phyloP scores from a whole-genome alignment of 2,888 invertebrate genomes.

The Drosophila algonquin region DNA sequence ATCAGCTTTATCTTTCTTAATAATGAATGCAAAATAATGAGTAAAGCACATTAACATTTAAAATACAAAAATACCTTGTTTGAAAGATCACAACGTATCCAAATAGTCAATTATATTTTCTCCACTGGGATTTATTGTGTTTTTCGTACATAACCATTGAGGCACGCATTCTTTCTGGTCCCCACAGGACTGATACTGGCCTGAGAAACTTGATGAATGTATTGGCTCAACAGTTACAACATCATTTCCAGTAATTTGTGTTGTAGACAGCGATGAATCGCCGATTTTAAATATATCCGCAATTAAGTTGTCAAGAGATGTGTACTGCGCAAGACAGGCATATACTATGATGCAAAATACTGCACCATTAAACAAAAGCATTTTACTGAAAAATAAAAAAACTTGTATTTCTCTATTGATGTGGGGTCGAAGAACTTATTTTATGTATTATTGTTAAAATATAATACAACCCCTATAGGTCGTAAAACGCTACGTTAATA shows the following conservation, averaged over 20 bases:
- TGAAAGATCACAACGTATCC: constrained; percentile 77
- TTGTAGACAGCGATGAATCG: constrained; percentile 15
- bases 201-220: constrained; percentile 28
- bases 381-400: constrained; percentile 10
- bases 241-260: constrained; percentile 9
- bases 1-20: constrained; percentile 37
- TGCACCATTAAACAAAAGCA: constrained; percentile 30
- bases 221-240: constrained; percentile 26
- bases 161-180: constrained; percentile 89
- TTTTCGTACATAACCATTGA: constrained; percentile 90
- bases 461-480: too few relatives aligned
- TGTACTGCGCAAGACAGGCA: constrained; percentile 42
- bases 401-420: too few relatives aligned
- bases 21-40: not conserved
- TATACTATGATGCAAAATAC: constrained; percentile 45
- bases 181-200: constrained; percentile 74
- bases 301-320: constrained; percentile 68
- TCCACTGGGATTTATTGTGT: constrained; percentile 89
- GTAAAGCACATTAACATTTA: not conserved
- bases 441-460: too few relatives aligned
- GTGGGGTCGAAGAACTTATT: too few relatives aligned
- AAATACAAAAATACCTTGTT: constrained; percentile 64
- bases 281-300: constrained; percentile 70
- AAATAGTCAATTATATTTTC: constrained; percentile 88
- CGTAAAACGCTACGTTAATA: too few relatives aligned